Evolutionary conservation across 2,888 invertebrate species (phyloP).

Genomic region (Lepidochrysops patricia): DNA sequence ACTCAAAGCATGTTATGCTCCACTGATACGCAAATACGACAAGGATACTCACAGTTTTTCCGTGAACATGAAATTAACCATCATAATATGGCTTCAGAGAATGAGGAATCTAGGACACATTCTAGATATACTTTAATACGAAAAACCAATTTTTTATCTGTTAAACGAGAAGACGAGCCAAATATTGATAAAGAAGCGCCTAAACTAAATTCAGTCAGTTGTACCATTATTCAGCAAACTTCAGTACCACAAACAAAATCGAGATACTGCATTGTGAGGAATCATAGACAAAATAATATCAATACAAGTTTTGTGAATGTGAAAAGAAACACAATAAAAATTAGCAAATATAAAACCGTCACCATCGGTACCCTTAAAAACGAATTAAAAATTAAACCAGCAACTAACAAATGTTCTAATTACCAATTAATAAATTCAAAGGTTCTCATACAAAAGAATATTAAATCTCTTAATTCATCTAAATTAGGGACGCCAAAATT

Average conservation of each 20-base stretch:
- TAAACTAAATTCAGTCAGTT: not conserved
- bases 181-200: not conserved
- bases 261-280: slow-evolving; percentile 9
- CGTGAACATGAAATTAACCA: not conserved
- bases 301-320: not conserved
- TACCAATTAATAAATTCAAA: not conserved
- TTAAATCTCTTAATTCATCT: not conserved
- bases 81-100: not conserved
- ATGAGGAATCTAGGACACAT: not conserved
- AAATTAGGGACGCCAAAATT: not conserved
- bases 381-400: slow-evolving; percentile 16
- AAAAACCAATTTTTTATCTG: not conserved
- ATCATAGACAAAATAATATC: not conserved
- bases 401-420: not conserved
- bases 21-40: not conserved
- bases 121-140: not conserved
- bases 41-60: not conserved
- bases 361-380: slow-evolving; percentile 41
- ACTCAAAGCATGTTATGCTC: not conserved
- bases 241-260: not conserved
- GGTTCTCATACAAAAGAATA: not conserved
- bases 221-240: not conserved
- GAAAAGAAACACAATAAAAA: slow-evolving; percentile 23
- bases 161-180: not conserved
- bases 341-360: slow-evolving; percentile 57